Evolutionary conservation across 2,113 vertebrate species (phyloP).

Genomic region (Cnemophilus loriae): DNA sequence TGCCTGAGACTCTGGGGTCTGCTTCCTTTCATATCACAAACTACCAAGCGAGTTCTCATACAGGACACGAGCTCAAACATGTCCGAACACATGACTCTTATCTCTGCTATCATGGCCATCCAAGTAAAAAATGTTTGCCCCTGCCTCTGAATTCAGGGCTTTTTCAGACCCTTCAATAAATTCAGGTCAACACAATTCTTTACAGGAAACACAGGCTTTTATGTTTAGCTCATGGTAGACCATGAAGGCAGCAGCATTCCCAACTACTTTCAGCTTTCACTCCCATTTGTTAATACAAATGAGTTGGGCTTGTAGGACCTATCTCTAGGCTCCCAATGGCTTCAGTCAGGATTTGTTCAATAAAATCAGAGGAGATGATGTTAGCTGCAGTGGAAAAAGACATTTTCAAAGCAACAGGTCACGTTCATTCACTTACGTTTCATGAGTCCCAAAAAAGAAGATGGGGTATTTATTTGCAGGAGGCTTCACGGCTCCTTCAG

Average conservation of each 20-base stretch:
- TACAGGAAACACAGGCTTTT: background rate
- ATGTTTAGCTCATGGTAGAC: background rate
- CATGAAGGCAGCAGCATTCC: background rate
- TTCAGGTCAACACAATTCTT: background rate
- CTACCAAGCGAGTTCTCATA: background rate
- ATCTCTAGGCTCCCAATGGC: background rate
- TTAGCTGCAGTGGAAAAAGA: background rate
- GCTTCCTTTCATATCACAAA: background rate
- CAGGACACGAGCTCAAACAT: background rate
- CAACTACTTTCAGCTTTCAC: background rate
- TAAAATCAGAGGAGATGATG: background rate
- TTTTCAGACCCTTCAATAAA: background rate
- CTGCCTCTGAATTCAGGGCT: background rate
- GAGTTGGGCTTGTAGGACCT: background rate
- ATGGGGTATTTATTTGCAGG: conserved; percentile 98
- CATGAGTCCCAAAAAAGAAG: conserved; percentile 98
- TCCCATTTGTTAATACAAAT: background rate
- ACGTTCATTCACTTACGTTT: conserved; percentile 82
- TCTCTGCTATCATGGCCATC: background rate
- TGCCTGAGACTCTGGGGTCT: background rate
- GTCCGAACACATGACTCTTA: background rate
- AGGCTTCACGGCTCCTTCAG: conserved; percentile 95
- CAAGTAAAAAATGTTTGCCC: background rate
- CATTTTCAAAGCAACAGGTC: background rate
- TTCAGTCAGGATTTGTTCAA: background rate